phyloP scores from a whole-genome alignment of 1,140 invertebrate species.

The Pseudomyrmex pallidus region DNA sequence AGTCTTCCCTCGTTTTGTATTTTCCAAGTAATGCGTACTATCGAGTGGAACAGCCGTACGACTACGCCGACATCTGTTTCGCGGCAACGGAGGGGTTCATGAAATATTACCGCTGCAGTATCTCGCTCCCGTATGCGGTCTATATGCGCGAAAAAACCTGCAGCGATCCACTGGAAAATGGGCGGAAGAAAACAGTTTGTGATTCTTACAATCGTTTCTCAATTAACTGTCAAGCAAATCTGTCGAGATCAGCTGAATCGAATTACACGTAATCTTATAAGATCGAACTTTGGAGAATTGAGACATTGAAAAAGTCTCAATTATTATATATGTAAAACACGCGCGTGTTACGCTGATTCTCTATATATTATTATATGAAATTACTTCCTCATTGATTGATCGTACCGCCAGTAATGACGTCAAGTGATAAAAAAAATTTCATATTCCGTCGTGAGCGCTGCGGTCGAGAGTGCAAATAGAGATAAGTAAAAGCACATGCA shows the following conservation, averaged over 20 bases:
- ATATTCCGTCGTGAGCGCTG: constrained; percentile 22
- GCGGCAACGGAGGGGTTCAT: constrained; percentile 25
- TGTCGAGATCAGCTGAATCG: constrained; percentile 5
- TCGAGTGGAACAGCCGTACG: constrained; percentile 14
- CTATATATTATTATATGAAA: background rate
- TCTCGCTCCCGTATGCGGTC: background rate
- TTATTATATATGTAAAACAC: background rate
- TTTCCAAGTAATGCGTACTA: constrained; percentile 6
- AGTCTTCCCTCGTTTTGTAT: background rate
- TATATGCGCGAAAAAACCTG: constrained; percentile 5
- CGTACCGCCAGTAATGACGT: constrained; percentile 34
- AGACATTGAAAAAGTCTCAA: background rate
- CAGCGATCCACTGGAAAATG: background rate
- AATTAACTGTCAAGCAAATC: constrained; percentile 46
- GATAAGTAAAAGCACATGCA: constrained; percentile 57
- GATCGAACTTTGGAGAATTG: background rate
- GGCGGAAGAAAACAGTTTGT: background rate
- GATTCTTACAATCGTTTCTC: constrained; percentile 39
- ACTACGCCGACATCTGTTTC: constrained; percentile 31
- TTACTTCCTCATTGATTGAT: constrained; percentile 27
- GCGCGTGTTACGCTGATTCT: too few relatives aligned
- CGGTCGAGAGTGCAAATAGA: constrained; percentile 45
- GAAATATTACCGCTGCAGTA: constrained; percentile 48
- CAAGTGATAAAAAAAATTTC: constrained; percentile 48
- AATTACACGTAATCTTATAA: constrained; percentile 26